Evolutionary conservation across 1,140 invertebrate species (phyloP).

Genomic region (Hyles vespertilio): DNA sequence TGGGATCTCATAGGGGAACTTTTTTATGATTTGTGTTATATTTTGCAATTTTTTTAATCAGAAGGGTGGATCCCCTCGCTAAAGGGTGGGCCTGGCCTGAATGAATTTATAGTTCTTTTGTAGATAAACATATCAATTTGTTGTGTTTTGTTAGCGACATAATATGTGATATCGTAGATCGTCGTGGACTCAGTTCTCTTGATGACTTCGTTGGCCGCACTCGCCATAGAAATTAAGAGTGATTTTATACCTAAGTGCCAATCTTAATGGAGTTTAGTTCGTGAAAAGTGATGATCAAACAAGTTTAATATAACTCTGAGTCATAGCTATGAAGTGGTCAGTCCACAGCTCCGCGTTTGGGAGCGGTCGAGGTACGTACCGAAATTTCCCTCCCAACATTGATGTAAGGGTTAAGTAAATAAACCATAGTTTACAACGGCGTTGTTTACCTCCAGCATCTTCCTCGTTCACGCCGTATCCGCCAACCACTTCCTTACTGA

Average conservation of each 20-base stretch:
- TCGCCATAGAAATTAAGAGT: slow-evolving; percentile 29
- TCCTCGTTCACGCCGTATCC: slow-evolving; percentile 43
- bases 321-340: not conserved
- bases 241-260: slow-evolving; percentile 21
- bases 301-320: not conserved
- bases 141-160: slow-evolving; percentile 68
- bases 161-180: slow-evolving; percentile 60
- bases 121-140: slow-evolving; percentile 76
- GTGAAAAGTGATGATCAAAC: slow-evolving; percentile 11
- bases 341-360: too few relatives aligned
- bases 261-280: slow-evolving; percentile 14
- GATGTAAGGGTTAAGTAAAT: slow-evolving; percentile 27
- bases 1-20: slow-evolving; percentile 35
- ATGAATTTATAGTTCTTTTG: slow-evolving; percentile 71
- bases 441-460: slow-evolving; percentile 36
- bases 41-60: slow-evolving; percentile 72
- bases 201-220: slow-evolving; percentile 46
- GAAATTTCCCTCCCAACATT: slow-evolving; percentile 7
- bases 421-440: slow-evolving; percentile 23
- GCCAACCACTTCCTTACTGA: slow-evolving; percentile 56
- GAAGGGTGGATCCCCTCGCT: slow-evolving; percentile 67
- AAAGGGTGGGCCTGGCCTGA: slow-evolving; percentile 66
- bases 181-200: slow-evolving; percentile 42
- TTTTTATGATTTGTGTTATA: slow-evolving; percentile 73
- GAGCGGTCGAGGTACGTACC: not conserved